These are phyloP conservation scores for Aurelia aurita DNA, from an alignment of 30 jellyfish, hydroid and myxozoan species.

Conservation along the genomic window DNA sequence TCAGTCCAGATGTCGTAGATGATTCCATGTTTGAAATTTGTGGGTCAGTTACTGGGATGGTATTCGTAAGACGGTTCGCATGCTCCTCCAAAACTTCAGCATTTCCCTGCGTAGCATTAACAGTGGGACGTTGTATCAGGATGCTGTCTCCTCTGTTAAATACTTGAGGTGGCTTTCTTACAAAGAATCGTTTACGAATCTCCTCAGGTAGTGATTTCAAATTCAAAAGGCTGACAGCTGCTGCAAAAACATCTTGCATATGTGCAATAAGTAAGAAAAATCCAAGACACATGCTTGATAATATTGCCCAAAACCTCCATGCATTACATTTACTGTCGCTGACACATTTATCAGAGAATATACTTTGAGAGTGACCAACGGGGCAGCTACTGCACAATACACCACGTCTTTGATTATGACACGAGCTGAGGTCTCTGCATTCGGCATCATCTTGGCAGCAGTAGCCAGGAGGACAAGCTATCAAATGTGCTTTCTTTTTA, in stretches of 20 bases:
- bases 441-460: constrained; percentile 6
- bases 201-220: background rate
- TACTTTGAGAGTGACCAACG: constrained; percentile 10
- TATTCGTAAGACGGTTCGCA: background rate
- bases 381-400: constrained; percentile 18
- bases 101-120: background rate
- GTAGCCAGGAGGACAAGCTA: constrained; percentile 28
- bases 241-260: background rate
- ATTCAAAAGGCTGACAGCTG: background rate
- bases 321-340: background rate
- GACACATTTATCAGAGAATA: constrained; percentile 1
- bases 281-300: background rate
- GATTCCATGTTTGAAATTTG: background rate
- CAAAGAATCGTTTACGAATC: too few relatives aligned
- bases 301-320: background rate
- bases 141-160: too few relatives aligned
- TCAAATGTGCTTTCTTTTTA: background rate
- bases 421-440: constrained; percentile 10
- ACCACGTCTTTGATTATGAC: constrained; percentile 12
- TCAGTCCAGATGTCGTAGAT: constrained; percentile 6
- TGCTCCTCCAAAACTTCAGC: background rate
- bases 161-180: too few relatives aligned
- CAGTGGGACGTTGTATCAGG: too few relatives aligned
- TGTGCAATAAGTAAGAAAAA: background rate
- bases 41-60: background rate